Evolutionary conservation across 64 coral and sea anemone species (phyloP), one percentile per base, ranked within the genome.

Genomic region (Porites australiensis): DNA sequence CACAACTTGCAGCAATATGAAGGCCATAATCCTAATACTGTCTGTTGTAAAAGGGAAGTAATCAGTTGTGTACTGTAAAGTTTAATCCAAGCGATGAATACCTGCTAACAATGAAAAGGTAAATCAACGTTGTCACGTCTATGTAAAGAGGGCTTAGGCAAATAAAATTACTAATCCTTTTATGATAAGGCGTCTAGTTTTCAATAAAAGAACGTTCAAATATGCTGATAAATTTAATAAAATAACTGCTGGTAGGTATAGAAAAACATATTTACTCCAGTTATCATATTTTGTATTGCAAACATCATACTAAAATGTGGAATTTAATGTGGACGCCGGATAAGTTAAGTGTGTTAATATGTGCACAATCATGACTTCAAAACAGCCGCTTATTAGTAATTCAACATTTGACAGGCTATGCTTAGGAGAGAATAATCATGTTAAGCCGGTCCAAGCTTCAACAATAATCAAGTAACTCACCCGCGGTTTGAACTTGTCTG

Each of bases 331-430:
- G 54, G 12, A 57, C 54, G 3, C 7, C 54, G 54, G 54, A 57
- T 4, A 57, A 57, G 54, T 9, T 57, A 57, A 57, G 44, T 2
- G 2, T 2, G 3, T 19, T 18, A 50, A 52, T 50, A 48, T 50
- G 37, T 7, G 50, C 73, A 76, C 15, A 76, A 76, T 76, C 18
- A 76, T 19, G 4, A 50, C 8, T 76, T 76, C 73, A 76, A 76
- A 76, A 76, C 73, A 76, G 6, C 13, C 47, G 27, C 16, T 19
- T 6, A 52, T 18, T 11, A 50, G 5, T 76, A 13, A 75, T 75
- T 75, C 16, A 37, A 50, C 72, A 76, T 50, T 52, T 76, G 73
- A 6, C 46, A 5, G 3, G 9, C 68, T 44, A 49, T 2, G 14
- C 14, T 47, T 50, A 50, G 46, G 9, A 12, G 8, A 76, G 5